Percentiles rank a stretch among this genome's conserved stretches.
Evolutionary conservation across 2,888 invertebrate species (phyloP).

Genomic region (Orchesella flavescens): DNA sequence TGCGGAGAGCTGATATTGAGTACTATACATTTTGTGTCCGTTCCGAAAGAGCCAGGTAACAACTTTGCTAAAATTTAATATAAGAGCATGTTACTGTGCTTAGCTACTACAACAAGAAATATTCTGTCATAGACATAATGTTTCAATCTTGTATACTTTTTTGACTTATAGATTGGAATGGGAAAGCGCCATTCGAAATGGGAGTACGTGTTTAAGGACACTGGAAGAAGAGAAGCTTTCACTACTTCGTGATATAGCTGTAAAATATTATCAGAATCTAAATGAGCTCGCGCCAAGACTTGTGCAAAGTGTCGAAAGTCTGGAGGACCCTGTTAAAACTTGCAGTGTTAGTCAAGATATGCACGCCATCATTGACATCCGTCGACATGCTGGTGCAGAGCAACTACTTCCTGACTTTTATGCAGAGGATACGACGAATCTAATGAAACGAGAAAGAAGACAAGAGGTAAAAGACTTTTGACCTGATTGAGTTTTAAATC

Average conservation of each 20-base stretch:
- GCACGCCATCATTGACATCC: slow-evolving; percentile 79
- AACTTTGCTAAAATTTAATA: not conserved
- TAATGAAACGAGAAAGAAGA: slow-evolving; percentile 92
- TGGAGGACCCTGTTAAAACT: slow-evolving; percentile 80
- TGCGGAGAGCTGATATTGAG: slow-evolving; percentile 92
- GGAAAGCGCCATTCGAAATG: slow-evolving; percentile 91
- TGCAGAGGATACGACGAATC: slow-evolving; percentile 93
- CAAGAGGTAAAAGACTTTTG: slow-evolving; percentile 79
- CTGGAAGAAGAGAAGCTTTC: slow-evolving; percentile 91
- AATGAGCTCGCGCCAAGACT: slow-evolving; percentile 85
- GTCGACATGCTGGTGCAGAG: slow-evolving; percentile 84
- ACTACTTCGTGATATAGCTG: slow-evolving; percentile 82
- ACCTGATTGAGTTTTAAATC: too few relatives aligned
- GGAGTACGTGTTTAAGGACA: slow-evolving; percentile 88
- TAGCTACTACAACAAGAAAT: too few relatives aligned
- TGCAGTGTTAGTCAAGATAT: slow-evolving; percentile 80
- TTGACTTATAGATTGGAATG: slow-evolving; percentile 83
- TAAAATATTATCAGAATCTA: slow-evolving; percentile 78
- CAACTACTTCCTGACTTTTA: slow-evolving; percentile 95
- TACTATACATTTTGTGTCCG: slow-evolving; percentile 93
- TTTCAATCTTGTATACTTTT: not conserved
- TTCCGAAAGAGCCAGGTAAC: slow-evolving; percentile 88
- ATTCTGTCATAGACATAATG: too few relatives aligned
- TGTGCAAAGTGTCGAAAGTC: slow-evolving; percentile 81
- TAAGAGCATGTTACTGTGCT: not conserved